Conservation (phyloP, 2,113 vertebrate species). For the Cyprinodon brontotheroides region DNA sequence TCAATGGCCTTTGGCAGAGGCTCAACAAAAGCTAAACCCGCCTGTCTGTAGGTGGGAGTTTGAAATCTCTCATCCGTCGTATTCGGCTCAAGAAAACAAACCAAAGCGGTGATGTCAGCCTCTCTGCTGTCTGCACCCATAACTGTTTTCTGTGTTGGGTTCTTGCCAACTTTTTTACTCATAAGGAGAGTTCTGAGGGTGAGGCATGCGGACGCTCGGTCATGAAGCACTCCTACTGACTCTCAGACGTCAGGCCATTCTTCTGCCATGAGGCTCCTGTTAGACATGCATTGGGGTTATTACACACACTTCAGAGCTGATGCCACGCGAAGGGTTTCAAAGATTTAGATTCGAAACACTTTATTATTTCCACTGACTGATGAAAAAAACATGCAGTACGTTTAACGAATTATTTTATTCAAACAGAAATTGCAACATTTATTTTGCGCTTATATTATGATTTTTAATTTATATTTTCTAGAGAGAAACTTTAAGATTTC, state of each 20-base stretch:
- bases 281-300: slow-evolving; percentile 30
- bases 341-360: neutral
- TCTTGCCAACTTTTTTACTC: slow-evolving; percentile 29
- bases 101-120: slow-evolving; percentile 26
- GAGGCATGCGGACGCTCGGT: slow-evolving; percentile 21
- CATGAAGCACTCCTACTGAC: slow-evolving; percentile 2
- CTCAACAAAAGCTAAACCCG: slow-evolving; percentile 22
- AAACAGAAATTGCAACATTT: slow-evolving; percentile 38
- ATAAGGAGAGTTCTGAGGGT: slow-evolving; percentile 20
- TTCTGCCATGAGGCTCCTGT: slow-evolving; percentile 41
- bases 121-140: slow-evolving; percentile 33
- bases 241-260: slow-evolving; percentile 19
- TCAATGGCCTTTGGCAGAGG: slow-evolving; percentile 55
- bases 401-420: slow-evolving; percentile 25
- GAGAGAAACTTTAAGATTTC: slow-evolving; percentile 41
- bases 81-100: neutral
- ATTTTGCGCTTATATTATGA: slow-evolving; percentile 31
- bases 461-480: slow-evolving; percentile 33
- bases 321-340: slow-evolving; percentile 15
- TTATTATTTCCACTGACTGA: slow-evolving; percentile 22
- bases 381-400: slow-evolving; percentile 24
- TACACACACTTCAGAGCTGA: slow-evolving; percentile 25
- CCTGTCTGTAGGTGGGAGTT: neutral
- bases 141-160: slow-evolving; percentile 45
- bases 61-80: neutral